These are phyloP conservation scores for Diglossa brunneiventris DNA, from an alignment of 2,113 vertebrate genomes.

Conservation along the genomic window DNA sequence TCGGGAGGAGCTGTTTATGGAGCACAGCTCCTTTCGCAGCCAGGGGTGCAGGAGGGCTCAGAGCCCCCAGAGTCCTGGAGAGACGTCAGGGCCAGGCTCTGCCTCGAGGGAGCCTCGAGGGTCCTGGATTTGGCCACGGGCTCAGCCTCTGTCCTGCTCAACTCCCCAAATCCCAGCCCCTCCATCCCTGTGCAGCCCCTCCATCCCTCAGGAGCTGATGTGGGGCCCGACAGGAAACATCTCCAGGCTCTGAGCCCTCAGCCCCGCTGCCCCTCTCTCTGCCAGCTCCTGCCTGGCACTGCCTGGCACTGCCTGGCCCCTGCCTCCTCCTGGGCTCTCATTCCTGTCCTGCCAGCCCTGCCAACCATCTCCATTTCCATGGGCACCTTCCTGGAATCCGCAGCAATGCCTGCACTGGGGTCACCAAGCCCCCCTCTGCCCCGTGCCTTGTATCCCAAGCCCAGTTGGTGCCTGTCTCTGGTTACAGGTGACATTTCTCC, in stretches of 20 bases:
- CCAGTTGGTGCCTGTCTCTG: neutral
- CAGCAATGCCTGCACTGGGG: neutral
- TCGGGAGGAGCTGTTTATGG: neutral
- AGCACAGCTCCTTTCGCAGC: neutral
- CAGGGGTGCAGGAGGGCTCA: neutral
- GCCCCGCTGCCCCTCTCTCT: neutral
- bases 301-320: accelerated
- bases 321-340: neutral
- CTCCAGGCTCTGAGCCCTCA: neutral
- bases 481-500: constrained; percentile 54
- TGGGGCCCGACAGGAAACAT: neutral
- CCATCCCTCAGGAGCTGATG: neutral
- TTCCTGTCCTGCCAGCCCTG: neutral
- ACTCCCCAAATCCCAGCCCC: accelerated
- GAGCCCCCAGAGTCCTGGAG: neutral
- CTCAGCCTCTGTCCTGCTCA: neutral
- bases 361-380: neutral
- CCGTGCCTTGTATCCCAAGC: neutral
- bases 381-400: neutral
- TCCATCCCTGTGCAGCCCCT: neutral
- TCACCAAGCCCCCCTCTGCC: neutral
- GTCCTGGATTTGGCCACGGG: neutral
- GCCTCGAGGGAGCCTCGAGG: neutral
- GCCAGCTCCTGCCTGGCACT: neutral
- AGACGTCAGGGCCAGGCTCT: neutral